Conservation (phyloP, 2,888 invertebrate genomes). For the Sabatieria punctata region DNA sequence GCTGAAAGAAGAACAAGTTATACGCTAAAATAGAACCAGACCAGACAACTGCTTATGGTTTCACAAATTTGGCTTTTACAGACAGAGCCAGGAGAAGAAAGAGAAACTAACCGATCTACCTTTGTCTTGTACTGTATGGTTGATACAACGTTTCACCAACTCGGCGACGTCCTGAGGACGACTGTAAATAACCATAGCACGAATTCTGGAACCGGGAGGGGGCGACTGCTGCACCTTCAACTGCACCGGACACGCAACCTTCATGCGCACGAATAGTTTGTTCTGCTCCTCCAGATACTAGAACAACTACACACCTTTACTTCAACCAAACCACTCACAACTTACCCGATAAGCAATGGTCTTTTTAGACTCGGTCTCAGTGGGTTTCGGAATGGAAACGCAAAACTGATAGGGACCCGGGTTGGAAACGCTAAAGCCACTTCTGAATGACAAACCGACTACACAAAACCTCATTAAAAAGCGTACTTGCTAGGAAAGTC, state of each 20-base stretch:
- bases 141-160: conserved; percentile 50
- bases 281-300: conserved; percentile 32
- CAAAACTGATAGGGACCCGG: conserved; percentile 32
- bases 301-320: background rate
- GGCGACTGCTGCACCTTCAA: conserved; percentile 43
- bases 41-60: no score
- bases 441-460: no score
- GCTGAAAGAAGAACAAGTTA: no score
- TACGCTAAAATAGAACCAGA: no score
- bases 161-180: conserved; percentile 49
- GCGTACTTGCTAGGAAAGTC: no score
- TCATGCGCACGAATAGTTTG: conserved; percentile 49
- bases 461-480: no score
- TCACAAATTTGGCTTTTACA: no score
- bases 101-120: background rate
- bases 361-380: conserved; percentile 30
- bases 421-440: conserved; percentile 32
- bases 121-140: conserved; percentile 39
- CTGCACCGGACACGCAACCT: conserved; percentile 48
- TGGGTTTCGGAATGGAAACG: conserved; percentile 32
- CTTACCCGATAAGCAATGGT: conserved; percentile 35
- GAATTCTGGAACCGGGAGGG: conserved; percentile 38
- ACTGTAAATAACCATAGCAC: conserved; percentile 47
- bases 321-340: conserved; percentile 3
- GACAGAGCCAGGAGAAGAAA: no score